phyloP scores from a whole-genome alignment of 2,888 invertebrate species.

The Hemithea aestivaria region DNA sequence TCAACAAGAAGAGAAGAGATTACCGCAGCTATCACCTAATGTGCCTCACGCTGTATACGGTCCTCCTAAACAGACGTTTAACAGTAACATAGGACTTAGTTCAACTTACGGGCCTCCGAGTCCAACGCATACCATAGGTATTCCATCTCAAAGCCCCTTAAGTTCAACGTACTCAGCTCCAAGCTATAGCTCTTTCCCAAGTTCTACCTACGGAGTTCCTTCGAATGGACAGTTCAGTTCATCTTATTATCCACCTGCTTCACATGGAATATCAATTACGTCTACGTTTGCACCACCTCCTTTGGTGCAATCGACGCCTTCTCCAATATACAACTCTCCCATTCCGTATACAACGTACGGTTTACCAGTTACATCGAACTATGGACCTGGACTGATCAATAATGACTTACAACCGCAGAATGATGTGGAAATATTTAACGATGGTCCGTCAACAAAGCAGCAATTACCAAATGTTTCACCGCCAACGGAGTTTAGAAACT shows the following conservation, averaged over 20 bases:
- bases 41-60: constrained; percentile 54
- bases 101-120: constrained; percentile 59
- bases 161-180: constrained; percentile 44
- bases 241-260: constrained; percentile 29
- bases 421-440: constrained; percentile 44
- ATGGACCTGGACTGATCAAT: constrained; percentile 43
- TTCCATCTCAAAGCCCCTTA: constrained; percentile 47
- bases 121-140: constrained; percentile 50
- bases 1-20: constrained; percentile 35
- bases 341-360: constrained; percentile 38
- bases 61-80: constrained; percentile 42
- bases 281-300: constrained; percentile 44
- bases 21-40: constrained; percentile 40
- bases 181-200: constrained; percentile 38
- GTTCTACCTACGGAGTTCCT: constrained; percentile 34
- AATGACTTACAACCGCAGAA: constrained; percentile 46
- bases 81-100: constrained; percentile 36
- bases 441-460: constrained; percentile 42
- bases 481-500: constrained; percentile 63
- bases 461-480: constrained; percentile 58
- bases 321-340: constrained; percentile 37
- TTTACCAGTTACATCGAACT: constrained; percentile 42
- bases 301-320: constrained; percentile 33
- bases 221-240: constrained; percentile 28
- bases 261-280: constrained; percentile 33